Evolutionary conservation across 2,113 vertebrate genomes (phyloP).

Genomic region (Phrynosoma platyrhinos): DNA sequence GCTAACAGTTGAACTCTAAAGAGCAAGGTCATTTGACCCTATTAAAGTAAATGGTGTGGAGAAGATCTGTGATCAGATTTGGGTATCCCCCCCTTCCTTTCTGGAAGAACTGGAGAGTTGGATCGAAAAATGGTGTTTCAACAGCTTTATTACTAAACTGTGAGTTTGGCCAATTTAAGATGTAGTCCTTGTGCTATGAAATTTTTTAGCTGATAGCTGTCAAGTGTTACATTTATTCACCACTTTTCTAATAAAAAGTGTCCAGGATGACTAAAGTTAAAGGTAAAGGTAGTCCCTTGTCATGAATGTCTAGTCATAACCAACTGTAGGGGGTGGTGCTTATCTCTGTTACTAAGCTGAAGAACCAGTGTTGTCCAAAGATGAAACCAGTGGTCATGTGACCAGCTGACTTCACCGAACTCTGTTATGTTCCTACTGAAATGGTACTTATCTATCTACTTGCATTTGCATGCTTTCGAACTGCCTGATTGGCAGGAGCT

Average conservation of each 20-base stretch:
- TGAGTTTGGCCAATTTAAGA: neutral
- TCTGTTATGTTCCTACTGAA: too few relatives aligned
- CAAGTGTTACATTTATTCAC: neutral
- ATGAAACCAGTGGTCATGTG: too few relatives aligned
- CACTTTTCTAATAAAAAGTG: neutral
- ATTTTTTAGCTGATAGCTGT: neutral
- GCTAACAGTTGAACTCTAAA: slow-evolving; percentile 2
- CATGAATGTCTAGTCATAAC: too few relatives aligned
- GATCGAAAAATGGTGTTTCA: neutral
- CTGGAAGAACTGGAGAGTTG: slow-evolving; percentile 41
- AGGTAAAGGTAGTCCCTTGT: too few relatives aligned
- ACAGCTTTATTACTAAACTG: neutral
- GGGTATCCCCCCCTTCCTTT: neutral
- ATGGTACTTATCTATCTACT: too few relatives aligned
- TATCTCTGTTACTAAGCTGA: too few relatives aligned
- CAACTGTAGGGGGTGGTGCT: too few relatives aligned
- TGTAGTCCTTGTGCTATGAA: neutral
- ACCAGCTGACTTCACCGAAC: too few relatives aligned
- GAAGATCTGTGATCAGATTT: slow-evolving; percentile 18
- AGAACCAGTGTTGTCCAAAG: too few relatives aligned
- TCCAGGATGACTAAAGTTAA: neutral
- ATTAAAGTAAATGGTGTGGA: slow-evolving; percentile 38
- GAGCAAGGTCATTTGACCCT: neutral
- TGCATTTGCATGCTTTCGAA: too few relatives aligned
- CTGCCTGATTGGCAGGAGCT: too few relatives aligned